These are phyloP conservation scores for Typhlomys cinereus DNA, from an alignment of 2,113 vertebrate genomes.

Conservation along the genomic window DNA sequence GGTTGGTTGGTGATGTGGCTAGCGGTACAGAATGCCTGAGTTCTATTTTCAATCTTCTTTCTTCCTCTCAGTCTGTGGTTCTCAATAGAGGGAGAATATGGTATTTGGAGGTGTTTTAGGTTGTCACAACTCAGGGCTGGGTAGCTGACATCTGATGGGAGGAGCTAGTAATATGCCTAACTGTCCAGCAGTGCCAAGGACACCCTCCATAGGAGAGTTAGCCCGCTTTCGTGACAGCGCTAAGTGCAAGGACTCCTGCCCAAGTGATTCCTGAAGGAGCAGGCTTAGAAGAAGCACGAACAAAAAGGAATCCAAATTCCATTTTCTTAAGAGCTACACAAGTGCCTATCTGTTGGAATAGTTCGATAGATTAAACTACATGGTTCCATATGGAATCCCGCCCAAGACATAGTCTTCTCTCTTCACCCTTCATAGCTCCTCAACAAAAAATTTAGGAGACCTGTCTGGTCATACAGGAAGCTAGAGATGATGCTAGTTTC, in stretches of 20 bases:
- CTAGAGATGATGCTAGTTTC: background rate
- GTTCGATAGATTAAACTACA: background rate
- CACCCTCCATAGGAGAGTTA: background rate
- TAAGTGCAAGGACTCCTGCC: background rate
- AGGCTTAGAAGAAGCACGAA: background rate
- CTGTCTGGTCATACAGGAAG: background rate
- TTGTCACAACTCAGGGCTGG: background rate
- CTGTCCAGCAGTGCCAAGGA: accelerated
- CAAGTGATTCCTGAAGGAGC: background rate
- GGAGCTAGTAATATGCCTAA: background rate
- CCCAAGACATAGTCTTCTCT: background rate
- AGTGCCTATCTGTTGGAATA: background rate
- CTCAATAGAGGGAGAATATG: background rate
- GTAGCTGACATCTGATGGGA: background rate
- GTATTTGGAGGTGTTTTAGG: background rate
- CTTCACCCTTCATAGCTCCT: background rate
- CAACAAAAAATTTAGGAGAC: accelerated
- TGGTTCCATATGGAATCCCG: background rate
- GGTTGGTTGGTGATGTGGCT: background rate
- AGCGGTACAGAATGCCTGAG: accelerated
- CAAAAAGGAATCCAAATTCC: background rate
- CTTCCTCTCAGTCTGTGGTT: background rate
- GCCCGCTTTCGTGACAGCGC: background rate
- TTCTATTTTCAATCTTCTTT: background rate
- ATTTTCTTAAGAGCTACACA: background rate